Evolutionary conservation across 2,888 invertebrate genomes (phyloP).

Genomic region (Acanthosoma haemorrhoidale): DNA sequence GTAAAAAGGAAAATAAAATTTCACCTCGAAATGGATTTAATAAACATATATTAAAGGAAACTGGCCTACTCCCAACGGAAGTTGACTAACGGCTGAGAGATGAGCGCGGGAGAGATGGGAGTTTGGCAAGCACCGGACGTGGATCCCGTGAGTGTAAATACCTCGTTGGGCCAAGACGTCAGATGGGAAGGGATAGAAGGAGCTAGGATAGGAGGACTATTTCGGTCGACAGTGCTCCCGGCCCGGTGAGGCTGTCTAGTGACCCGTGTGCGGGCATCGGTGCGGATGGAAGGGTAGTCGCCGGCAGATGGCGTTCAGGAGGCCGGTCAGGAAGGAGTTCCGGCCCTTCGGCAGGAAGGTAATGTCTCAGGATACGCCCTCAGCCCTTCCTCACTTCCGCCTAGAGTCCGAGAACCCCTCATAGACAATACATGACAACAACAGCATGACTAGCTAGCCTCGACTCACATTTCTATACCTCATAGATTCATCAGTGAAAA

Average conservation of each 20-base stretch:
- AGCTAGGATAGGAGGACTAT: background rate
- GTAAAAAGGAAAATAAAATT: no score
- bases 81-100: background rate
- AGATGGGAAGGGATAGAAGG: background rate
- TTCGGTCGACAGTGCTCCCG: background rate
- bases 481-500: no score
- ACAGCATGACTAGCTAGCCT: no score
- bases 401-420: no score
- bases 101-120: background rate
- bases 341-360: constrained; percentile 43
- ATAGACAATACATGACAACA: no score
- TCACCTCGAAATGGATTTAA: no score
- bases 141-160: background rate
- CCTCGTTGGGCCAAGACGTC: constrained; percentile 7
- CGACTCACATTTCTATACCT: no score
- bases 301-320: constrained; percentile 18
- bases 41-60: no score
- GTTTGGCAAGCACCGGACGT: no score
- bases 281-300: background rate
- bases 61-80: background rate
- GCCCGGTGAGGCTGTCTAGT: background rate
- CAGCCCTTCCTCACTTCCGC: no score
- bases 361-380: constrained; percentile 43
- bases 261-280: background rate
- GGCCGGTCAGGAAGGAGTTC: constrained; percentile 27